Conservation (phyloP, 2,113 vertebrate species). For the Takifugu flavidus region DNA sequence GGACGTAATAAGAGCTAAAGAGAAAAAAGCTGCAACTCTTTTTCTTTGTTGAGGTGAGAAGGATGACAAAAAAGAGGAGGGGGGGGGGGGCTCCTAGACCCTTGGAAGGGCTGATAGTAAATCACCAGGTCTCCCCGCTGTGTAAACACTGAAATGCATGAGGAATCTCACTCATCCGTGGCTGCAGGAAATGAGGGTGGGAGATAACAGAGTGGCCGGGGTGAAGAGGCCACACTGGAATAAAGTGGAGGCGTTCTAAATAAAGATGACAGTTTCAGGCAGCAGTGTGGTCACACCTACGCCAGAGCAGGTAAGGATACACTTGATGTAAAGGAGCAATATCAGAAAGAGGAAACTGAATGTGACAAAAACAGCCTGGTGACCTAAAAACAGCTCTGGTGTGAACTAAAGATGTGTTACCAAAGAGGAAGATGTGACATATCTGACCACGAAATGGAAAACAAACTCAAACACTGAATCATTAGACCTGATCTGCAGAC, state of each 20-base stretch:
- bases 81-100: not conserved
- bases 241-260: not conserved
- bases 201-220: slow-evolving; percentile 34
- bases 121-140: slow-evolving; percentile 22
- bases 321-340: not conserved
- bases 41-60: not conserved
- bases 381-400: not conserved
- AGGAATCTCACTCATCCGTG: slow-evolving; percentile 57
- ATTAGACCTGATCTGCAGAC: too few relatives aligned
- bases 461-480: not conserved
- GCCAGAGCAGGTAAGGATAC: not conserved
- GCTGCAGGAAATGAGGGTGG: slow-evolving; percentile 44
- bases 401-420: not conserved
- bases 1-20: slow-evolving; percentile 1
- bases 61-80: not conserved
- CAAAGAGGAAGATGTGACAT: not conserved
- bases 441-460: not conserved
- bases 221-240: slow-evolving; percentile 3
- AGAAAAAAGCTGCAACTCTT: not conserved
- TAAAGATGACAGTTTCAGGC: slow-evolving; percentile 1
- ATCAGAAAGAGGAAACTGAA: too few relatives aligned
- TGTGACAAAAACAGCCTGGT: not conserved
- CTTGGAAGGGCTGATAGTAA: slow-evolving; percentile 16
- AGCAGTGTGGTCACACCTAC: not conserved
- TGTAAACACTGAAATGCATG: slow-evolving; percentile 46